These are phyloP conservation scores for Zele albiditarsus DNA, from an alignment of 2,888 invertebrate genomes.

Conservation along the genomic window DNA sequence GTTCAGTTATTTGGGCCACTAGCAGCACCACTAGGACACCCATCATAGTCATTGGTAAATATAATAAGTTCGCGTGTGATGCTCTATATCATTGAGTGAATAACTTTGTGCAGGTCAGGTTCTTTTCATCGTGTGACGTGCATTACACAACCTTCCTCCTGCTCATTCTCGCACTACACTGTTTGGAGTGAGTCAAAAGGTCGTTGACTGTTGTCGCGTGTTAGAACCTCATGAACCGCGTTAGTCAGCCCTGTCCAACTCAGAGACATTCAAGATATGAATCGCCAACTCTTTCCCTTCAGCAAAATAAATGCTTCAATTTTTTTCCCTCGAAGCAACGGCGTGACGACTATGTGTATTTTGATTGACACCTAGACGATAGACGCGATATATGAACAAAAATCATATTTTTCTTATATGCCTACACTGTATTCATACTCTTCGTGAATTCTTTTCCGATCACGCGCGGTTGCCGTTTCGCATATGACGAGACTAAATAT, in stretches of 20 bases:
- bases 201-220: slow-evolving; percentile 70
- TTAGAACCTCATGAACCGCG: slow-evolving; percentile 62
- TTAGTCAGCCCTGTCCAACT: slow-evolving; percentile 53
- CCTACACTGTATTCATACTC: not conserved
- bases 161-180: slow-evolving; percentile 4
- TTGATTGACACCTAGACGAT: not conserved
- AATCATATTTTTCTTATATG: not conserved
- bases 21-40: too few relatives aligned
- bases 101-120: slow-evolving; percentile 52
- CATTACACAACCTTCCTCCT: not conserved
- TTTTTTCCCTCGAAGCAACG: not conserved
- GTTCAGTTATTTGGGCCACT: too few relatives aligned
- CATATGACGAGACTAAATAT: not conserved
- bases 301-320: not conserved
- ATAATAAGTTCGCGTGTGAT: slow-evolving; percentile 1
- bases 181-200: slow-evolving; percentile 51
- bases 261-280: slow-evolving; percentile 65
- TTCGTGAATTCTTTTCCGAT: not conserved
- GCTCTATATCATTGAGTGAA: slow-evolving; percentile 41
- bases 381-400: not conserved
- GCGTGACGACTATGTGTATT: not conserved
- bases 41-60: not conserved
- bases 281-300: slow-evolving; percentile 46
- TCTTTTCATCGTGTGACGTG: slow-evolving; percentile 17
- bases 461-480: too few relatives aligned